Conservation (phyloP, 2,888 invertebrate species). For the Blastobasis adustella region DNA sequence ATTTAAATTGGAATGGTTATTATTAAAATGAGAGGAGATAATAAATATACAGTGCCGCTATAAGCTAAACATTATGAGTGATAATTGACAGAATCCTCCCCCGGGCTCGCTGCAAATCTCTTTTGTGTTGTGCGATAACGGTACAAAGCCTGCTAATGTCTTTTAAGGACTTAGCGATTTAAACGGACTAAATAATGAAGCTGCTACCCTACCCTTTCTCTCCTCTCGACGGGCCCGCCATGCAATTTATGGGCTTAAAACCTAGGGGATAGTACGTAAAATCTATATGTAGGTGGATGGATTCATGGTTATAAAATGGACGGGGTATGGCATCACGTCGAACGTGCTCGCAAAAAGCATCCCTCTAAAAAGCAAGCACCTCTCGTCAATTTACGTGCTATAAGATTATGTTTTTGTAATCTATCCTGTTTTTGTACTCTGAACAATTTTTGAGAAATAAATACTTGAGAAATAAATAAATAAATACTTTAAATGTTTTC, state of each 20-base stretch:
- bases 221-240: conserved; percentile 22
- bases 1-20: too few species aligned
- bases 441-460: too few species aligned
- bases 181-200: conserved; percentile 75
- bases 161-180: conserved; percentile 76
- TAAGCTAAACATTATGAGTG: conserved; percentile 29
- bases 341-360: too few species aligned
- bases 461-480: too few species aligned
- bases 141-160: conserved; percentile 72
- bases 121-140: conserved; percentile 70
- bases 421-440: too few species aligned
- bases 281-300: too few species aligned
- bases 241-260: conserved; percentile 49
- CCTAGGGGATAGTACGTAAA: conserved; percentile 26
- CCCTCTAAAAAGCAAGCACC: too few species aligned
- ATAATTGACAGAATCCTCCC: conserved; percentile 49
- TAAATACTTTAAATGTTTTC: too few species aligned
- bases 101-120: conserved; percentile 55
- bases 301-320: too few species aligned
- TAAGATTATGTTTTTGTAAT: too few species aligned
- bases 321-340: too few species aligned
- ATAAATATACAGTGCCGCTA: neutral
- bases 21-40: neutral
- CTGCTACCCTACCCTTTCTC: conserved; percentile 52
- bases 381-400: too few species aligned